Percentiles rank a stretch among this genome's conserved stretches.
These are phyloP conservation scores for Pseudois nayaur DNA, from an alignment of 2,113 vertebrate genomes.

Conservation along the genomic window DNA sequence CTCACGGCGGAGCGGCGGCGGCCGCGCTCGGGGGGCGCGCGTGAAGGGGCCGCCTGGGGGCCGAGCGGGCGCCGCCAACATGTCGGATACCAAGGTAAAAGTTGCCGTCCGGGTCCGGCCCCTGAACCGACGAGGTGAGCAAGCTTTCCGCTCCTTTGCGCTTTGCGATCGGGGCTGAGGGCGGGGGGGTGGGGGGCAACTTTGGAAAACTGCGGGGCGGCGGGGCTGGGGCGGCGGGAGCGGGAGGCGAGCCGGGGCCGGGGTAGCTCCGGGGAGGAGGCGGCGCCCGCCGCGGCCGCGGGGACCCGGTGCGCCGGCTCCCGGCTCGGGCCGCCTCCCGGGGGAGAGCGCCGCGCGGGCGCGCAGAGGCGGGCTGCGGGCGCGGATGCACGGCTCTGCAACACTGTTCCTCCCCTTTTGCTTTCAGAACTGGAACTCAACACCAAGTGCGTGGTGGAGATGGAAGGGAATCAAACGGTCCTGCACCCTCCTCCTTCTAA, in stretches of 20 bases:
- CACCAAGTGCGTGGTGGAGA: slow-evolving; percentile 98
- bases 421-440: slow-evolving; percentile 95
- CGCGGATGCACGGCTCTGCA: slow-evolving; percentile 1
- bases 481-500: slow-evolving; percentile 92
- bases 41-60: slow-evolving; percentile 57
- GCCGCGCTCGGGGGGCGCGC: slow-evolving; percentile 56
- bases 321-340: neutral
- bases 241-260: neutral
- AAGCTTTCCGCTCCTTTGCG: neutral
- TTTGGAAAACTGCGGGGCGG: slow-evolving; percentile 17
- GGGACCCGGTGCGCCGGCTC: neutral
- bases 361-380: neutral
- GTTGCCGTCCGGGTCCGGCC: slow-evolving; percentile 97
- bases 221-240: neutral
- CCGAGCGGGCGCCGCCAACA: slow-evolving; percentile 79
- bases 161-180: neutral
- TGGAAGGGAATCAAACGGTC: slow-evolving; percentile 98
- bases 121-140: slow-evolving; percentile 95
- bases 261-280: neutral
- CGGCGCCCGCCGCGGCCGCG: neutral
- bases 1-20: slow-evolving; percentile 58
- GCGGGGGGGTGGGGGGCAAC: slow-evolving; percentile 4
- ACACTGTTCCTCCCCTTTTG: slow-evolving; percentile 53
- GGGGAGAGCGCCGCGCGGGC: neutral
- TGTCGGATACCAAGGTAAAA: slow-evolving; percentile 98